These are phyloP conservation scores for Charaxes varanes DNA, from an alignment of 1,140 invertebrate species.

Conservation along the genomic window DNA sequence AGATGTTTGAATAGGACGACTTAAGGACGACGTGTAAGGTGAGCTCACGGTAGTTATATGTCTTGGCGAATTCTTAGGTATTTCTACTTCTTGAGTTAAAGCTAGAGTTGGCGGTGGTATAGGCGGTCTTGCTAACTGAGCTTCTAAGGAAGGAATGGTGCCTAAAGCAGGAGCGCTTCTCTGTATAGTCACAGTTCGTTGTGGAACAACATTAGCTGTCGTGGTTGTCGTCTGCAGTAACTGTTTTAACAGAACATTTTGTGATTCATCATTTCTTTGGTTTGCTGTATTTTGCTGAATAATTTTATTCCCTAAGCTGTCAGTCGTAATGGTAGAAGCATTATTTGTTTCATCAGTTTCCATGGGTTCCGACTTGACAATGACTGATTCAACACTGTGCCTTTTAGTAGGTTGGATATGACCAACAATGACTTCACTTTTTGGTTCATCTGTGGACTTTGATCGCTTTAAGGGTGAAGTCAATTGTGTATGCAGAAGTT, in stretches of 20 bases:
- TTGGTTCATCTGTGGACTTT: conserved; percentile 73
- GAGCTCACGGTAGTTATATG: conserved; percentile 60
- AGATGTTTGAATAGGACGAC: conserved; percentile 49
- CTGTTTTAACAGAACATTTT: conserved; percentile 93
- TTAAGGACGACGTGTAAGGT: conserved; percentile 58
- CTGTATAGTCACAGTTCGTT: conserved; percentile 66
- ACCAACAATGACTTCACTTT: conserved; percentile 64
- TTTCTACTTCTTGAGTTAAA: conserved; percentile 72
- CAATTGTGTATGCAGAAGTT: conserved; percentile 74
- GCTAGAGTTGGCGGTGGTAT: conserved; percentile 75
- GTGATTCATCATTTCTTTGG: conserved; percentile 83
- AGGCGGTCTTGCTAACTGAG: conserved; percentile 82
- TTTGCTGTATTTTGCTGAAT: conserved; percentile 31
- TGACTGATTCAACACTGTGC: conserved; percentile 69
- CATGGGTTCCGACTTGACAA: conserved; percentile 71
- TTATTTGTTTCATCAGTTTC: conserved; percentile 61
- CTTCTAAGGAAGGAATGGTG: conserved; percentile 82
- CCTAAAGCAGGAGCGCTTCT: conserved; percentile 77
- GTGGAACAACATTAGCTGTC: conserved; percentile 69
- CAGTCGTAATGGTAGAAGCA: conserved; percentile 23
- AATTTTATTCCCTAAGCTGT: conserved; percentile 33
- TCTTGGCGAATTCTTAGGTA: conserved; percentile 69
- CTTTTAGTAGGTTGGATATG: conserved; percentile 68
- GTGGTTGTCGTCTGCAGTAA: conserved; percentile 88
- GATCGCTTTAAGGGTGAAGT: conserved; percentile 73